A percentile compares a stretch with the other conserved stretches of the same genome.
These are phyloP conservation scores for Drosophila robusta DNA, from an alignment of 2,888 invertebrate species.

Conservation along the genomic window DNA sequence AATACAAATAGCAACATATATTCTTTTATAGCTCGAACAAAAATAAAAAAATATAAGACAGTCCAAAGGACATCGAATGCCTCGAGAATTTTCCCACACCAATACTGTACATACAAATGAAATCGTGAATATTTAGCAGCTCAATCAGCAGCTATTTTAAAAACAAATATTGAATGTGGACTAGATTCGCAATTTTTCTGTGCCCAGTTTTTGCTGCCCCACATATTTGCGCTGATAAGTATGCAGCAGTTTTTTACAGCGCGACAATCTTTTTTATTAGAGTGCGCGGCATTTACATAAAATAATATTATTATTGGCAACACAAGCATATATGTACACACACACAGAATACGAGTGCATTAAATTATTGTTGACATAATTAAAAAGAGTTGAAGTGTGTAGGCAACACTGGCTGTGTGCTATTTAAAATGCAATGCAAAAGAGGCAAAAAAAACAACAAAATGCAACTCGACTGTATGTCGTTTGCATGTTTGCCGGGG, in stretches of 20 bases:
- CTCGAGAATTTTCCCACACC: background rate
- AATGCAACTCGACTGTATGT: constrained; percentile 35
- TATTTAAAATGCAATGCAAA: constrained; percentile 23
- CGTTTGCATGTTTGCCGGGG: constrained; percentile 25
- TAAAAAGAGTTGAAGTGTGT: constrained; percentile 49
- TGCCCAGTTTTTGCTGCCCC: background rate
- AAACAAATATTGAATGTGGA: constrained; percentile 13
- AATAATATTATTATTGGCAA: constrained; percentile 67
- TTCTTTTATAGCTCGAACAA: too few species aligned
- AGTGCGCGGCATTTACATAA: constrained; percentile 43
- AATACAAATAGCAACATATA: too few species aligned
- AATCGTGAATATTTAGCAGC: constrained; percentile 1
- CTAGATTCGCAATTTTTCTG: constrained; percentile 9
- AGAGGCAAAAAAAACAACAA: constrained; percentile 4
- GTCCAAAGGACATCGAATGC: background rate
- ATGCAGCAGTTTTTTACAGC: constrained; percentile 12
- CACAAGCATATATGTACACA: constrained; percentile 22
- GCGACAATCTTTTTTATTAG: constrained; percentile 27
- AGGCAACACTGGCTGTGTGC: constrained; percentile 27
- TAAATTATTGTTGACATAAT: constrained; percentile 73
- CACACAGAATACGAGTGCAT: constrained; percentile 55
- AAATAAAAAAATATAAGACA: too few species aligned
- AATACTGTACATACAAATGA: background rate
- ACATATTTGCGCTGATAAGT: constrained; percentile 36
- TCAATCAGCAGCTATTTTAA: constrained; percentile 9